Conservation (phyloP, 2,797 vertebrate species). For the Ibycter americanus region DNA sequence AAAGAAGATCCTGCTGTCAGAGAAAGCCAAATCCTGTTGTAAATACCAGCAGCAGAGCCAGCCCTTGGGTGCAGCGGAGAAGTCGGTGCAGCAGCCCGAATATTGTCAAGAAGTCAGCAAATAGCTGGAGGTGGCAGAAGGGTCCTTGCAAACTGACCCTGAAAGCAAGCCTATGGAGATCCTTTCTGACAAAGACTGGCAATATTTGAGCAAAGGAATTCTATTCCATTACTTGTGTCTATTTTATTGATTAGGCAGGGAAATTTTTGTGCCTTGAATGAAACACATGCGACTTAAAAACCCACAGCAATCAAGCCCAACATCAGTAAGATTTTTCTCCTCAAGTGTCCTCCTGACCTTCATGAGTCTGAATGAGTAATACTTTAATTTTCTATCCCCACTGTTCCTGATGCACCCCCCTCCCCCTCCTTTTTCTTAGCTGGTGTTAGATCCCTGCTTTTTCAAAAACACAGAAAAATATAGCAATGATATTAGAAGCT, state of each 20-base stretch:
- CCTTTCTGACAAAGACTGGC: neutral
- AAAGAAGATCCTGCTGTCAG: neutral
- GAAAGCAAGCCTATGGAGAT: neutral
- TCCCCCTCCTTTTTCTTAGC: accelerated
- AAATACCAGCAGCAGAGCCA: neutral
- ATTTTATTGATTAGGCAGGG: neutral
- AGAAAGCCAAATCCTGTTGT: neutral
- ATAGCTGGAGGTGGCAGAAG: neutral
- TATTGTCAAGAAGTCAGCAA: neutral
- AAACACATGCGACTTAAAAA: neutral
- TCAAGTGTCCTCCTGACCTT: neutral
- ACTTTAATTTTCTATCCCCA: neutral
- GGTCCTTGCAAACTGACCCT: neutral
- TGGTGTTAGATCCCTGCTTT: neutral
- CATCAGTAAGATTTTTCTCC: neutral
- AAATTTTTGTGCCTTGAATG: neutral
- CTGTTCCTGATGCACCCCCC: neutral
- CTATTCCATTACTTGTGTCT: neutral
- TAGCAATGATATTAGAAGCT: neutral
- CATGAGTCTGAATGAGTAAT: neutral
- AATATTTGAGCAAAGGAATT: neutral
- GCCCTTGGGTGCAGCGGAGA: neutral
- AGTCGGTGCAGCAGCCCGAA: neutral
- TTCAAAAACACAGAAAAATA: neutral
- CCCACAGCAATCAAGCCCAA: neutral